Evolutionary conservation across 2,797 vertebrate species (phyloP).

Genomic region (Etheostoma nigrum): DNA sequence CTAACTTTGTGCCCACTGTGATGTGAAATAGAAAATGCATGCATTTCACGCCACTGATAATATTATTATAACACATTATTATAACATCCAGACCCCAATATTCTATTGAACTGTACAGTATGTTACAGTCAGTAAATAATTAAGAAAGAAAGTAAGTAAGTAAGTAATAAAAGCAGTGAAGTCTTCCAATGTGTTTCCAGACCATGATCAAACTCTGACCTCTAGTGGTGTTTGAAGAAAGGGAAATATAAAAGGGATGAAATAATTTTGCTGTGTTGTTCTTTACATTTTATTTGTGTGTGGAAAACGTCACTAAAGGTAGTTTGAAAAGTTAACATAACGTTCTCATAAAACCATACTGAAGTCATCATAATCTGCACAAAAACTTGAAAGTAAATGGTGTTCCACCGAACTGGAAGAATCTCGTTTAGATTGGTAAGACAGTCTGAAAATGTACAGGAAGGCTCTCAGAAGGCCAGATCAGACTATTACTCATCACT

Average conservation of each 20-base stretch:
- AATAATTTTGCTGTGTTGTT: neutral
- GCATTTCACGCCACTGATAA: neutral
- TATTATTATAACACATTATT: neutral
- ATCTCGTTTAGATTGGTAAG: too few relatives aligned
- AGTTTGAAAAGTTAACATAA: too few relatives aligned
- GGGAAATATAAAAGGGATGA: neutral
- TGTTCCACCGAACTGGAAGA: too few relatives aligned
- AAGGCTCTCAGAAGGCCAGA: too few relatives aligned
- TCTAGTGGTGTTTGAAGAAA: slow-evolving; percentile 53
- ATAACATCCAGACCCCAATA: neutral
- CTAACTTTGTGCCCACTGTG: neutral
- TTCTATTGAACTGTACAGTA: neutral
- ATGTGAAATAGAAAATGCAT: neutral
- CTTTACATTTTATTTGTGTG: neutral
- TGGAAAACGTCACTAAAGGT: too few relatives aligned
- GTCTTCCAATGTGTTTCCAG: neutral
- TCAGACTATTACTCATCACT: too few relatives aligned
- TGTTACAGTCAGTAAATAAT: too few relatives aligned
- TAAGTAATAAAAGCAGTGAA: neutral
- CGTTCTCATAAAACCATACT: too few relatives aligned
- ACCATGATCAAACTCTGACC: slow-evolving; percentile 40
- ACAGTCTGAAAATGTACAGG: too few relatives aligned
- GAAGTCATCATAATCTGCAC: too few relatives aligned
- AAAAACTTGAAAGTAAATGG: too few relatives aligned
- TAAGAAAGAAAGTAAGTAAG: too few relatives aligned